Conservation (phyloP, 2,797 vertebrate species). For the Philypnodon macrostomus region DNA sequence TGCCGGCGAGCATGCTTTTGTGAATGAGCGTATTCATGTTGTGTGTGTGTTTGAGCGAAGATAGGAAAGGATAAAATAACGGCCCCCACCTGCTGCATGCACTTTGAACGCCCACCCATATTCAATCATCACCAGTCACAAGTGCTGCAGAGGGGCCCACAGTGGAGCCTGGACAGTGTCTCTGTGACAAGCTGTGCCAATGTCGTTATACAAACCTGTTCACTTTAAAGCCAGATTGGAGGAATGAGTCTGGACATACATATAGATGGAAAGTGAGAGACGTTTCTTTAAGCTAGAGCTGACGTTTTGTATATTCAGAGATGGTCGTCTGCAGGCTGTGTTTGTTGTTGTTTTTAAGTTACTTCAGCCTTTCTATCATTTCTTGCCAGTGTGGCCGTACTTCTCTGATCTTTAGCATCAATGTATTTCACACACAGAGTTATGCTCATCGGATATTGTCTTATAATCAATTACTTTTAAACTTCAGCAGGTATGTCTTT, state of each 20-base stretch:
- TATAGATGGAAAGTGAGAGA: too few species aligned
- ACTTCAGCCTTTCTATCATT: too few species aligned
- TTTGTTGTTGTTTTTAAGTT: too few species aligned
- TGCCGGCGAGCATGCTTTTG: conserved; percentile 20
- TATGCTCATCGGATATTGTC: too few species aligned
- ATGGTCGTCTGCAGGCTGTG: too few species aligned
- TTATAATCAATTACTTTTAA: too few species aligned
- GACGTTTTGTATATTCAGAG: too few species aligned
- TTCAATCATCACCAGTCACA: conserved; percentile 33
- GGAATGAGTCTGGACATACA: conserved; percentile 15
- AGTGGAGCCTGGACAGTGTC: conserved; percentile 60
- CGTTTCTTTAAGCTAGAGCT: too few species aligned
- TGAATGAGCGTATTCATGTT: conserved; percentile 50
- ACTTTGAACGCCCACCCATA: conserved; percentile 32
- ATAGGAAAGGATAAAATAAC: conserved; percentile 33
- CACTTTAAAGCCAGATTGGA: conserved; percentile 41
- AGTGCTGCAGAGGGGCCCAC: conserved; percentile 31
- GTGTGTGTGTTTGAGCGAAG: conserved; percentile 17
- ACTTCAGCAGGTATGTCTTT: too few species aligned
- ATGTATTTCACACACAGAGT: too few species aligned
- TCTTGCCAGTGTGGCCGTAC: too few species aligned
- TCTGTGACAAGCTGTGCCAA: conserved; percentile 57
- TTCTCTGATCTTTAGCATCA: too few species aligned
- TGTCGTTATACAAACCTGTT: conserved; percentile 51
- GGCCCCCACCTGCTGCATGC: conserved; percentile 15